Base-by-base conservation (phyloP, 2,113 vertebrate genomes). In the Campylorhamphus procurvoides region DNA sequence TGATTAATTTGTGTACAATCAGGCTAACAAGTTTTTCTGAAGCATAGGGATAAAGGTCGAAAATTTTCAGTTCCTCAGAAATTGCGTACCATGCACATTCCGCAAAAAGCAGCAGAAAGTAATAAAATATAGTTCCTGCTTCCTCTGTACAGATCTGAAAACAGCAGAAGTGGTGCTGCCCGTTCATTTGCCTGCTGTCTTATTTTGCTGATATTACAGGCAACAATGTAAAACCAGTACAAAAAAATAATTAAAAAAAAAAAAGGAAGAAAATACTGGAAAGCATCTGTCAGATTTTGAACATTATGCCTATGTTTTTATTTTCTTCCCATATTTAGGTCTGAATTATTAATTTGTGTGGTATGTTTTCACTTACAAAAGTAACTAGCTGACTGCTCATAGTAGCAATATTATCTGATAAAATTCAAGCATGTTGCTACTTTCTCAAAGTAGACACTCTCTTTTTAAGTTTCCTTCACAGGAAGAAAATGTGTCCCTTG, bases 321-420 rank as follows among this genome's bases (percentile, higher is more conserved):
- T 87, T 89, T 93, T 89, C 20, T 95, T 87, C 47, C 75, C 63
- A 85, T 47, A 74, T 39, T 55, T 71, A 67, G 13, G 39, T 91
- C 82, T 91, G 84, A 93, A 80, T 83, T 85, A 74, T 77, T 82
- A 59, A 90, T 93, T 79, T 93, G 53, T 59, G 33, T 35, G 66
- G 67, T 82, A 68, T 69, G 82, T 15, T 88, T 94, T 88, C 82
- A 93, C 24, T 96, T 85, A 85, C 5, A 85, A 44, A 77, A 87
- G 31, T 73, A 94, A 93, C 74, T 83, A 79, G 39, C 63, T 86
- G 64, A 84, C 60, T 56, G 33, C 53, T 76, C 19, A 59, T 18
- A 69, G 58, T 28, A 90, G 46, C 28, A 87, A 10, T 74, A 83
- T 74, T 82, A 85, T 69, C 67, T 77, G 46, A 82, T 80, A 40